Base-by-base conservation (phyloP, 2,797 vertebrate species). In the Microchirus variegatus region DNA sequence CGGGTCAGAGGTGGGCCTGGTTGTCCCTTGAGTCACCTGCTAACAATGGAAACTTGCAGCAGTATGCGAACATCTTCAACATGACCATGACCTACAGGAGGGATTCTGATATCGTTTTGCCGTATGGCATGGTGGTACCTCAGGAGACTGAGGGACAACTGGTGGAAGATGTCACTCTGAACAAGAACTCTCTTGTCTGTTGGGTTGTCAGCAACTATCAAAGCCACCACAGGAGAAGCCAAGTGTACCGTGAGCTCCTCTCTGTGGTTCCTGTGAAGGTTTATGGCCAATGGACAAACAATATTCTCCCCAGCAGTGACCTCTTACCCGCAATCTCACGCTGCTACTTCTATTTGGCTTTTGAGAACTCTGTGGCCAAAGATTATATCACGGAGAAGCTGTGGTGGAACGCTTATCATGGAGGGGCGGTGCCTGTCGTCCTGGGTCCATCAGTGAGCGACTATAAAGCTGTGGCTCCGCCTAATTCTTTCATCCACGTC, bases 311-410 rank as follows among this genome's bases (percentile, higher is more conserved):
- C 0, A n/a, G 83, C 0, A 1, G n/a, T 1, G 89, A 80, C 7
- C 92, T 99, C 42, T 70, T 97, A 44, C 86, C 92, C 14, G 93
- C 90, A 0, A 87, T 95, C 15, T 95, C 95, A 43, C 90, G 1
- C 3, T 98, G 96, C 80, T 94, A 90, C 78, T 99, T 98, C 84
- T 99, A 99, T 64, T 89, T 99, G 56, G 93, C 97, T 22, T 96
- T 99, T 0, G 97, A 99, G 85, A 99, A 99, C 83, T 90, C 95
- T 0, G 17, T 90, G 31, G 78, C 93, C 74, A 92, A 56, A 2
- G 96, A 99, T 80, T 99, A 99, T 47, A 95, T 99, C 82, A 98
- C 97, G 0, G 97, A 99, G 80, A 99, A 99, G 82, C 89, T 99
- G 40, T 99, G 97, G 97, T 80, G 84, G 45, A 99, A 99, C 0